Conservation (phyloP, 2,797 vertebrate species). For the Melanotaenia boesemani region DNA sequence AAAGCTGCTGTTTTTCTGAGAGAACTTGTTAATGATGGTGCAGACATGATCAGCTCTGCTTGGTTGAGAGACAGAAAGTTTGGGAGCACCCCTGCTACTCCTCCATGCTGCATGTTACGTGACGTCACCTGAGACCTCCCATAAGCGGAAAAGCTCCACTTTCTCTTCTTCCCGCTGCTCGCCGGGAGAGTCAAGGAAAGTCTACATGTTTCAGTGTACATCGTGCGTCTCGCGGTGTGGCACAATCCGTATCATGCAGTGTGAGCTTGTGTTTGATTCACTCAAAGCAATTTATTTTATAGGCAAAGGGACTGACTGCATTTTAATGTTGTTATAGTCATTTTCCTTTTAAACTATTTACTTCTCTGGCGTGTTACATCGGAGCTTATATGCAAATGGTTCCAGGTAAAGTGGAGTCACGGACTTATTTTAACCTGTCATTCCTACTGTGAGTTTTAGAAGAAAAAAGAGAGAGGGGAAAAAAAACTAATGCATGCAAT, state of each 20-base stretch:
- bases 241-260: constrained; percentile 38
- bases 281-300: constrained; percentile 30
- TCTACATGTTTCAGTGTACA: constrained; percentile 44
- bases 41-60: background rate
- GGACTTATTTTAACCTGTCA: constrained; percentile 58
- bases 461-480: background rate
- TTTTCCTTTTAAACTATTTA: constrained; percentile 30
- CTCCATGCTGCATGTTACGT: constrained; percentile 10
- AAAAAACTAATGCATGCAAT: constrained; percentile 52
- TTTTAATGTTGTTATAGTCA: constrained; percentile 29
- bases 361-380: constrained; percentile 58
- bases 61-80: constrained; percentile 28
- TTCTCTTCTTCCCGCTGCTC: constrained; percentile 28
- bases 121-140: constrained; percentile 80
- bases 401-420: constrained; percentile 78
- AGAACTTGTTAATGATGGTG: no score
- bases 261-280: constrained; percentile 32
- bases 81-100: constrained; percentile 14
- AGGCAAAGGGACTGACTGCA: constrained; percentile 64
- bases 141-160: constrained; percentile 67
- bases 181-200: constrained; percentile 18
- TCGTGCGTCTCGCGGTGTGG: constrained; percentile 30
- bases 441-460: constrained; percentile 46
- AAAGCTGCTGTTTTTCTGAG: background rate
- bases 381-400: constrained; percentile 73